These are phyloP conservation scores for Falcunculus frontatus DNA, from an alignment of 2,113 vertebrate species.

Conservation along the genomic window DNA sequence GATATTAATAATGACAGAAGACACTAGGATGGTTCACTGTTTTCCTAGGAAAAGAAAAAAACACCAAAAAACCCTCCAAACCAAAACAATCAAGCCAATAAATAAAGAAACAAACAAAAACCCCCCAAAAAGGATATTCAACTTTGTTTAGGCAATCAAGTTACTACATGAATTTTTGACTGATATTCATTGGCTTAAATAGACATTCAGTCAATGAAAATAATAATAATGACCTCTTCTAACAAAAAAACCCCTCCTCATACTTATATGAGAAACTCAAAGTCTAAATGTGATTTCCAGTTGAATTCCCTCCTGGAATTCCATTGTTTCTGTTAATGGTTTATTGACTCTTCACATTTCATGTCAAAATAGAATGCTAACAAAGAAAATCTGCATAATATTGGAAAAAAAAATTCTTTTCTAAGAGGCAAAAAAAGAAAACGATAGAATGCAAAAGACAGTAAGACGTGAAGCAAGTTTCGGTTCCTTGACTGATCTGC, in stretches of 20 bases:
- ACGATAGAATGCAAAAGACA: background rate
- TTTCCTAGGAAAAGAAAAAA: background rate
- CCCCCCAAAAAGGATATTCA: fast-evolving
- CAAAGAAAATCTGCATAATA: background rate
- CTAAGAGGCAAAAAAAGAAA: background rate
- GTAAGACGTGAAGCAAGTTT: background rate
- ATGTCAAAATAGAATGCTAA: background rate
- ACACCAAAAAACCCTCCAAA: background rate
- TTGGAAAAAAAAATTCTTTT: background rate
- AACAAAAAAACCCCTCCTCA: fast-evolving
- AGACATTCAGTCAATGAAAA: background rate
- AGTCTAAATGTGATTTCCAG: background rate
- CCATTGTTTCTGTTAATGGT: background rate
- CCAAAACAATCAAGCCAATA: background rate
- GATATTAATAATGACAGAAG: background rate
- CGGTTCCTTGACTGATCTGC: background rate
- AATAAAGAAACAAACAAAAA: background rate
- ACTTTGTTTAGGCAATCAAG: background rate
- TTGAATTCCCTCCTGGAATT: background rate
- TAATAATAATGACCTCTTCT: background rate
- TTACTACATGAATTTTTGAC: background rate
- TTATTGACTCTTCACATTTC: background rate
- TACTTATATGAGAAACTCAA: background rate
- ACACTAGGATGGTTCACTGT: background rate
- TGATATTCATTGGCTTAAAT: background rate